Conservation (phyloP, 2,888 invertebrate genomes). For the Cenopis cana region DNA sequence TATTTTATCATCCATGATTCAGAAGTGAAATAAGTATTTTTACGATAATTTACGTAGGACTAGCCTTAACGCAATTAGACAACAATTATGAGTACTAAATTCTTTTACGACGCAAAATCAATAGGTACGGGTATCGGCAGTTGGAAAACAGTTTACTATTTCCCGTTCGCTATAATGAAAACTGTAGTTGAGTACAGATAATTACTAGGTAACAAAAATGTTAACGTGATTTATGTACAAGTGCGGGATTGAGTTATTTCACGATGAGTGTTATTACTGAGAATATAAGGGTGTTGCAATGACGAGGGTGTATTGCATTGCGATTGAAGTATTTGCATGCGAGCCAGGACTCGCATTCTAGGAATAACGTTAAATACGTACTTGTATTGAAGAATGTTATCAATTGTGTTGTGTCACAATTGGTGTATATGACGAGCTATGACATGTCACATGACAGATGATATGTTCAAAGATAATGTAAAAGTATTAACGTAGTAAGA, state of each 20-base stretch:
- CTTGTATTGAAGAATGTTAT: no score
- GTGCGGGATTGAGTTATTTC: constrained; percentile 11
- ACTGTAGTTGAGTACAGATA: background rate
- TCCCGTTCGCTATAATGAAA: constrained; percentile 8
- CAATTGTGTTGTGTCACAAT: no score
- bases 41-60: no score
- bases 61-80: background rate
- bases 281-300: background rate
- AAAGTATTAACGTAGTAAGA: no score
- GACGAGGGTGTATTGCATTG: background rate
- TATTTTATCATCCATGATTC: no score
- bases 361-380: background rate
- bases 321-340: no score
- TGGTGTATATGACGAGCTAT: no score
- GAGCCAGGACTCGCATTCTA: background rate
- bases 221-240: background rate
- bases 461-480: no score
- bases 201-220: background rate
- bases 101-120: constrained; percentile 7
- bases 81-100: constrained; percentile 5
- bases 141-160: background rate
- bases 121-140: background rate
- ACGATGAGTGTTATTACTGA: constrained; percentile 4
- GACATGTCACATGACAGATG: no score
- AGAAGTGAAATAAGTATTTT: no score